Evolutionary conservation across 1,140 invertebrate species (phyloP), one percentile per base, ranked within the genome.

Genomic region (Drosophila pachea): DNA sequence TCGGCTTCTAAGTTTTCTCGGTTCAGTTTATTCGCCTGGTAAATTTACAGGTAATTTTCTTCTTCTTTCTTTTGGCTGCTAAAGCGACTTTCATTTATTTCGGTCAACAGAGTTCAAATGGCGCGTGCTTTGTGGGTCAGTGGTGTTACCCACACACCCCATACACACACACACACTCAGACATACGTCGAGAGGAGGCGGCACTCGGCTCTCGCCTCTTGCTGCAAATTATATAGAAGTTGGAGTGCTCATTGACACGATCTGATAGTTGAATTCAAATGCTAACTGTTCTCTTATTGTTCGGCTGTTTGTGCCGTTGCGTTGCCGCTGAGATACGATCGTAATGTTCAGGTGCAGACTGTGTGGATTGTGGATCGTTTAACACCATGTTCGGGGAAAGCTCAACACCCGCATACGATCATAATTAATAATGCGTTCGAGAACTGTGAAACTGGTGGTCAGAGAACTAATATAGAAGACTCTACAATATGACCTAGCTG

Each of bases 101-200:
- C 71, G 76, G 74, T 81, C 61, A 81, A 81, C 54, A 71, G 69
- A 47, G 81, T 86, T 77, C 81, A 86, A 68, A 86, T 81, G 81
- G 70, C 81, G 76, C 76, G 68, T 84, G 77, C 60, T 77, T 77
- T 73, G 70, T 86, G 77, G 81, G 81, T 86, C 76, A 86, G 53
- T 73, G 69, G 64, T 68, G 59, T 32, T 54, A 22, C 16, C 8
- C 33, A 29, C 58, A 49, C 31, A 29, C 32, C 14, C 40, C 11
- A 8, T 22, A 32, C 58, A 49, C 31, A 29, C 32, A 31, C 29
- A 8, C 52, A 43, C 9, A 22, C 32, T 32, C 7, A 35, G 12
- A 32, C 56, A 35, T 6, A 35, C 16, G 16, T 8, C 38, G 12
- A 43, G 40, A n/a, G 59, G 11, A 43, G 45, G 14, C 8, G 14